Base-by-base conservation (phyloP, 2,797 vertebrate species). In the Hypotaenidia philippensis region DNA sequence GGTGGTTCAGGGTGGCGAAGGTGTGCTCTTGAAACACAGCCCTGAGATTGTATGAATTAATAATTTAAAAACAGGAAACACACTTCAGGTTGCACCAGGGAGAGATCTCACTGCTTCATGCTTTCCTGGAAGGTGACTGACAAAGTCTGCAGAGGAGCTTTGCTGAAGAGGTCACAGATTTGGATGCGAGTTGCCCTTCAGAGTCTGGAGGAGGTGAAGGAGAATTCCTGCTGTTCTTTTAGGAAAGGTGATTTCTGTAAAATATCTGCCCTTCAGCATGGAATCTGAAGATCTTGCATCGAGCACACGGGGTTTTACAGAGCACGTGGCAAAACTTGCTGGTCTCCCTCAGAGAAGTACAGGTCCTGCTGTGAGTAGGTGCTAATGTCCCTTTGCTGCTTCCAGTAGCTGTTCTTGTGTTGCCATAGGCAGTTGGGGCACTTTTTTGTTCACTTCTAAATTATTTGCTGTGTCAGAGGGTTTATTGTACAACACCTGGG, bases 1-100 rank as follows among this genome's bases (percentile, higher is more conserved):
- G 10, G 23, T 44, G 0, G 0, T 55, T 71, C 1, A 0, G 44
- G 36, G 5, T 53, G n/a, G 17, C 27, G 60, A 1, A 32, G 36
- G 22, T 45, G 19, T n/a, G 11, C 31, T 53, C 68, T 85, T 55
- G 68, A 52, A 45, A 36, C 32, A 50, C 0, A 31, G 17, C 8
- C 65, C 12, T 65, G 9, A 60, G 50, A 26, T 1, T 52, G 8
- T 22, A 44, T 31, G 15, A 88, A 79, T 64, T 32, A 68, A 5
- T 59, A 31, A 3, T 27, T 85, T 29, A 57, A 26, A 61, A 76
- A 29, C 2, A 26, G 55, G 57, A 87, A 49, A 38, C 59, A 25
- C 11, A 57, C 32, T 44, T 76, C 66, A n/a, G 36, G 18, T 91
- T 57, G 26, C 23, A 11, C 1, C 7, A 71, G 31, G 71, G 50